These are phyloP conservation scores for Lordiphosa collinella DNA, from an alignment of 1,140 invertebrate species.

Conservation along the genomic window DNA sequence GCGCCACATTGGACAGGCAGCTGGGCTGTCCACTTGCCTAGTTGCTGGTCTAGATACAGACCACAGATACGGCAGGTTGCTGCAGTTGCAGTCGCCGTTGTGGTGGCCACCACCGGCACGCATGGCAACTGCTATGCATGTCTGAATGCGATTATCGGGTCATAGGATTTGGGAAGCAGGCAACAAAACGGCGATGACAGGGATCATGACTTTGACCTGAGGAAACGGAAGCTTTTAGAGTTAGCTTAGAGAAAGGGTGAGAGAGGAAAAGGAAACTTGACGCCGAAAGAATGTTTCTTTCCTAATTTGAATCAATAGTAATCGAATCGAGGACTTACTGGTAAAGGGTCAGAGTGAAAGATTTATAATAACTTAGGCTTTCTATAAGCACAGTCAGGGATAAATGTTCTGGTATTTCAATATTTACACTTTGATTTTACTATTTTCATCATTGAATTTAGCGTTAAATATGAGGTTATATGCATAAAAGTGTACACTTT, in stretches of 20 bases:
- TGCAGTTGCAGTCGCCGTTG: conserved; percentile 9
- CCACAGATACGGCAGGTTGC: conserved; percentile 37
- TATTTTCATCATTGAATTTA: too few relatives aligned
- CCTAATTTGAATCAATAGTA: too few relatives aligned
- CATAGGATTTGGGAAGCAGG: conserved; percentile 3
- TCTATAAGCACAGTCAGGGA: too few relatives aligned
- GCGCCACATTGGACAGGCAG: conserved; percentile 46
- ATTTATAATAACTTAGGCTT: too few relatives aligned
- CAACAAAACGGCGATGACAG: conserved; percentile 7
- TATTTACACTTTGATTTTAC: too few relatives aligned
- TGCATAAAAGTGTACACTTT: too few relatives aligned
- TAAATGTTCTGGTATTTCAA: too few relatives aligned
- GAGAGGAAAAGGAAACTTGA: background rate
- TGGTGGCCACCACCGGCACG: conserved; percentile 35
- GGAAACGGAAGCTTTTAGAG: conserved; percentile 2
- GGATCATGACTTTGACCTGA: conserved; percentile 2
- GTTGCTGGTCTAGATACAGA: conserved; percentile 29
- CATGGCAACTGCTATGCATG: conserved; percentile 39
- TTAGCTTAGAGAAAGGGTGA: background rate
- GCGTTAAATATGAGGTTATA: too few relatives aligned
- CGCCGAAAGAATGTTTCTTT: too few relatives aligned
- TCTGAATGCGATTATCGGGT: conserved; percentile 26
- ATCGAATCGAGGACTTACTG: too few relatives aligned
- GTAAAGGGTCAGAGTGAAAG: too few relatives aligned
- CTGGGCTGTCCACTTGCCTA: conserved; percentile 23